Evolutionary conservation across 1,140 invertebrate species (phyloP).

Genomic region (Elysia chlorotica): DNA sequence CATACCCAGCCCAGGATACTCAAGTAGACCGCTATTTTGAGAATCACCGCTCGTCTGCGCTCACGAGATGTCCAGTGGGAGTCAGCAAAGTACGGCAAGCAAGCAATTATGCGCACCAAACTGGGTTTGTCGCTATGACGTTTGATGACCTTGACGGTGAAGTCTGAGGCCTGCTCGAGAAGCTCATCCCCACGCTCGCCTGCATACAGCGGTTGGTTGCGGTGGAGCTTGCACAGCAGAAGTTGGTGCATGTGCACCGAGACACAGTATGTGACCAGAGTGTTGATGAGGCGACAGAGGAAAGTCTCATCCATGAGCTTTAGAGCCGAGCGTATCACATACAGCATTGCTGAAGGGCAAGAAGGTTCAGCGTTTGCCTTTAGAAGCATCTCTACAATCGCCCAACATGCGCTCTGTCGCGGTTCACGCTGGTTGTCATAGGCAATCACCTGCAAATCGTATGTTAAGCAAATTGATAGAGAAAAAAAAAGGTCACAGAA

Average conservation of each 20-base stretch:
- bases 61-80: slow-evolving; percentile 37
- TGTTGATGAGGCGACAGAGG: slow-evolving; percentile 31
- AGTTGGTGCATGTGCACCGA: slow-evolving; percentile 34
- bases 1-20: slow-evolving; percentile 38
- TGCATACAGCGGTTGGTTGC: slow-evolving; percentile 40
- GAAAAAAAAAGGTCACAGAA: no score
- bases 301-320: slow-evolving; percentile 35
- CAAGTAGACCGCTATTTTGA: slow-evolving; percentile 34
- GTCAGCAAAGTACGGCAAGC: slow-evolving; percentile 39
- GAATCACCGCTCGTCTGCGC: slow-evolving; percentile 21
- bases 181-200: slow-evolving; percentile 27
- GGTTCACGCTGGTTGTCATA: slow-evolving; percentile 41
- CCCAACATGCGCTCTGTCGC: slow-evolving; percentile 37
- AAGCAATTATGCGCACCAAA: slow-evolving; percentile 28
- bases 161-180: slow-evolving; percentile 30
- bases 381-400: slow-evolving; percentile 37
- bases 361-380: slow-evolving; percentile 35
- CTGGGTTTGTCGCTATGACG: slow-evolving; percentile 10
- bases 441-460: slow-evolving; percentile 33
- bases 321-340: slow-evolving; percentile 40
- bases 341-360: slow-evolving; percentile 43
- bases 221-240: slow-evolving; percentile 37
- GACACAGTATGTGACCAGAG: slow-evolving; percentile 22
- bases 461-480: no score
- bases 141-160: slow-evolving; percentile 40